phyloP scores from a whole-genome alignment of 1,140 invertebrate genomes.

The Aporrectodea caliginosa region DNA sequence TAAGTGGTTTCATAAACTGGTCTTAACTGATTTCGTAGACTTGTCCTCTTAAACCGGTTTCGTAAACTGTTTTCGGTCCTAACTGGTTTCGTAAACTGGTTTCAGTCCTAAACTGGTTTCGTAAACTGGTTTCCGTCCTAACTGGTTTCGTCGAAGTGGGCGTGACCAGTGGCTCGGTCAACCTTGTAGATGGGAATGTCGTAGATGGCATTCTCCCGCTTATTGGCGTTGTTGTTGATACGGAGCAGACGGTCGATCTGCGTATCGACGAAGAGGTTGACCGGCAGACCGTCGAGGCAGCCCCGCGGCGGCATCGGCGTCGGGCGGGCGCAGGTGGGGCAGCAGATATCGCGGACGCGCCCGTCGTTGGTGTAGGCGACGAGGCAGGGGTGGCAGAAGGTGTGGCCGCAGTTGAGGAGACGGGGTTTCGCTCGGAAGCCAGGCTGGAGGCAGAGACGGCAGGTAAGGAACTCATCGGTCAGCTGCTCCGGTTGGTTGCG shows the following conservation, averaged over 20 bases:
- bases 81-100: too few species aligned
- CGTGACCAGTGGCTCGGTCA: neutral
- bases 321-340: conserved; percentile 11
- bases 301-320: conserved; percentile 1
- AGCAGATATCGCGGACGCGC: neutral
- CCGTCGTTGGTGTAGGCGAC: neutral
- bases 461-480: conserved; percentile 20
- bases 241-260: conserved; percentile 20
- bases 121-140: too few species aligned
- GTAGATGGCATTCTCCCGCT: conserved; percentile 17
- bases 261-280: conserved; percentile 17
- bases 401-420: conserved; percentile 16
- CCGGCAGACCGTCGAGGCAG: neutral
- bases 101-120: too few species aligned
- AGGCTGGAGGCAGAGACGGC: conserved; percentile 5
- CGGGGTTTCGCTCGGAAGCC: conserved; percentile 5
- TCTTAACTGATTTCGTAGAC: too few species aligned
- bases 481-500: conserved; percentile 20
- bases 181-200: conserved; percentile 16
- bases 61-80: too few species aligned
- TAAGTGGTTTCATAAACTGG: too few species aligned
- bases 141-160: neutral
- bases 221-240: conserved; percentile 1
- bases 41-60: too few species aligned
- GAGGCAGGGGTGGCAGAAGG: conserved; percentile 23